Evolutionary conservation across 1,140 invertebrate species (phyloP).

Genomic region (Eriosoma lanigerum): DNA sequence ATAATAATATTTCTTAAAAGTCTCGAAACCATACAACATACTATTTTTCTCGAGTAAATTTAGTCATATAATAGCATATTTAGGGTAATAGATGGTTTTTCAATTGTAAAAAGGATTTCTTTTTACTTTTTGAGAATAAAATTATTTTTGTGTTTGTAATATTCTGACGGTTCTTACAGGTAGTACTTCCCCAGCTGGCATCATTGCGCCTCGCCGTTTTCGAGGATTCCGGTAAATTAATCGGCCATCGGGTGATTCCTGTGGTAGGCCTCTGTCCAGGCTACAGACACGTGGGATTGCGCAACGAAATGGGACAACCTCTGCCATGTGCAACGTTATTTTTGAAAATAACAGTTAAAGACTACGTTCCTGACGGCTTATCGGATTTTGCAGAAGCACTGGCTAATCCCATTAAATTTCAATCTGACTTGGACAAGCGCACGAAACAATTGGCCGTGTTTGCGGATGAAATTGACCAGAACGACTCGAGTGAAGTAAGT

Average conservation of each 20-base stretch:
- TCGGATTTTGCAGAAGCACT: conserved; percentile 94
- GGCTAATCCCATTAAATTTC: conserved; percentile 96
- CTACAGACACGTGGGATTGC: conserved; percentile 82
- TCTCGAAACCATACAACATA: too few species aligned
- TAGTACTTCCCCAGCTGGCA: conserved; percentile 95
- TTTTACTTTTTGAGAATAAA: too few species aligned
- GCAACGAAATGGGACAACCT: conserved; percentile 93
- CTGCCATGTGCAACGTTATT: conserved; percentile 86
- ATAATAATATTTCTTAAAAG: too few species aligned
- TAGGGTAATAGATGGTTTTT: too few species aligned
- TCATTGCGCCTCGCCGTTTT: conserved; percentile 93
- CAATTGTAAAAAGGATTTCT: too few species aligned
- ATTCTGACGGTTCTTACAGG: conserved; percentile 68
- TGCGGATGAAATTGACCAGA: conserved; percentile 68
- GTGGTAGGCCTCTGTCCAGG: conserved; percentile 92
- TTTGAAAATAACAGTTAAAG: conserved; percentile 89
- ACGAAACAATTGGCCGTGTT: conserved; percentile 86
- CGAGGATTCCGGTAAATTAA: conserved; percentile 90
- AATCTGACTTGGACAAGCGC: conserved; percentile 89
- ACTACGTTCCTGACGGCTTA: conserved; percentile 94
- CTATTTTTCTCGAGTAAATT: too few species aligned
- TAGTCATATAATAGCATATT: too few species aligned
- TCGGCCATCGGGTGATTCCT: conserved; percentile 94
- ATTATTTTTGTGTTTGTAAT: too few species aligned
- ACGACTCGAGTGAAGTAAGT: conserved; percentile 42